Evolutionary conservation across 2,797 vertebrate genomes (phyloP), one percentile per base, ranked within the genome.

Genomic region (Anguilla anguilla): DNA sequence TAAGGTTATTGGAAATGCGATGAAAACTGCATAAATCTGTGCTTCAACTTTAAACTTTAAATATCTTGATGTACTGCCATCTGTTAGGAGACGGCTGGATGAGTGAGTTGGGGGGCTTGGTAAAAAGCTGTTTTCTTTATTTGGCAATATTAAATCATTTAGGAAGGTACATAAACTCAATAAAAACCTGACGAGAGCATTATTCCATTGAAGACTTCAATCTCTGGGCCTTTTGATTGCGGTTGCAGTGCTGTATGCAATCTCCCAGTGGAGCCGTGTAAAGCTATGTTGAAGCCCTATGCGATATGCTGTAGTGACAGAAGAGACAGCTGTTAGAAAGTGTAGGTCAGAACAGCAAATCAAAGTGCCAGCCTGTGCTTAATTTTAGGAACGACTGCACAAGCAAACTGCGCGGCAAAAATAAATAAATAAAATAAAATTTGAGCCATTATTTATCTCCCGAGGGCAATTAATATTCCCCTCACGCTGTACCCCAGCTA

Each of bases 121-220:
- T 51, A 0, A 49, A 82, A 82, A 59, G 6, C 25, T 61, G 49
- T 84, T 87, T 81, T 81, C 53, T 57, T n/a, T 77, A 77, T 69
- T 72, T 43, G 43, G 31, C 19, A 15, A 46, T 85, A 39, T 55
- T 85, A 3, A 81, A 49, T 88, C 77, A 39, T 79, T 81, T 39
- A 61, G 49, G 69, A 85, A 85, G 83, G 51, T n/a, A 39, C 17
- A 6, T 6, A 85, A 88, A 88, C 69, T 88, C 35, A 9, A 74
- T 88, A 77, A 87, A 46, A 88, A 77, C 83, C 55, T 59, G 87
- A 85, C 22, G 87, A 31, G 67, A 77, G 39, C 19, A 25, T 57
- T 22, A 17, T 79, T 77, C 85, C 53, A 85, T 79, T 88, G 35
- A 15, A 19, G 49, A n/a, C 61, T 39, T 3, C 85, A 86, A 3